A percentile compares a stretch with the other conserved stretches of the same genome.
These are phyloP conservation scores for Steinernema carpocapsae DNA, from an alignment of 2,888 invertebrate species.

Conservation along the genomic window DNA sequence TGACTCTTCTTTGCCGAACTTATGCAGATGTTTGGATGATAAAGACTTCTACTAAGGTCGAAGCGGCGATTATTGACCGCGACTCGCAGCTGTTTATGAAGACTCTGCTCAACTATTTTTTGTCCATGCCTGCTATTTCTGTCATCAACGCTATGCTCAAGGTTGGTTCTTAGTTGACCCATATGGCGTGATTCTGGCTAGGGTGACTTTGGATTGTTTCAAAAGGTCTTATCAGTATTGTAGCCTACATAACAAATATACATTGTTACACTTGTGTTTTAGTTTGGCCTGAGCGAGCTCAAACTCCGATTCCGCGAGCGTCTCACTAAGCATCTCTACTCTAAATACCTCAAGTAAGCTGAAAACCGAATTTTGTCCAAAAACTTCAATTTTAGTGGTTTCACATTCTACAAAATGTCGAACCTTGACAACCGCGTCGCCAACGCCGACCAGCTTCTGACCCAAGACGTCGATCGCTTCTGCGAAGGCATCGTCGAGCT, in stretches of 20 bases:
- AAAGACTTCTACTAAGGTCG: constrained; percentile 87
- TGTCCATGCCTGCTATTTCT: constrained; percentile 86
- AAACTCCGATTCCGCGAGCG: constrained; percentile 88
- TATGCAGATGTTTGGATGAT: constrained; percentile 97
- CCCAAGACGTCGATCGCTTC: constrained; percentile 95
- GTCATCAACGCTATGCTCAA: constrained; percentile 90
- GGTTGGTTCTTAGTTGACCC: constrained; percentile 68
- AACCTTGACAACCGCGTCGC: constrained; percentile 92
- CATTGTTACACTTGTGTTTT: no score
- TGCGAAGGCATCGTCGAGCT: constrained; percentile 92
- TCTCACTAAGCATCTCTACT: constrained; percentile 84
- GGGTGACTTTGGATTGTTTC: background rate
- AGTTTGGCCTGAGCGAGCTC: constrained; percentile 89
- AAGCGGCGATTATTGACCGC: constrained; percentile 92
- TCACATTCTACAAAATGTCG: constrained; percentile 89
- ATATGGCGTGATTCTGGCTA: constrained; percentile 19
- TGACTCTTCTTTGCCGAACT: constrained; percentile 83
- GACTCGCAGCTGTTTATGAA: constrained; percentile 79
- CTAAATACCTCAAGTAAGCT: constrained; percentile 87
- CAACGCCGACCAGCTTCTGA: constrained; percentile 92
- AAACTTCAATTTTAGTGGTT: constrained; percentile 52
- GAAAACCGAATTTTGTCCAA: background rate
- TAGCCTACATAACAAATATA: constrained; percentile 31
- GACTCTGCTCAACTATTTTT: constrained; percentile 79
- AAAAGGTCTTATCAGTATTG: background rate